Conservation (phyloP, 2,888 invertebrate genomes). For the Cantharis nigra region DNA sequence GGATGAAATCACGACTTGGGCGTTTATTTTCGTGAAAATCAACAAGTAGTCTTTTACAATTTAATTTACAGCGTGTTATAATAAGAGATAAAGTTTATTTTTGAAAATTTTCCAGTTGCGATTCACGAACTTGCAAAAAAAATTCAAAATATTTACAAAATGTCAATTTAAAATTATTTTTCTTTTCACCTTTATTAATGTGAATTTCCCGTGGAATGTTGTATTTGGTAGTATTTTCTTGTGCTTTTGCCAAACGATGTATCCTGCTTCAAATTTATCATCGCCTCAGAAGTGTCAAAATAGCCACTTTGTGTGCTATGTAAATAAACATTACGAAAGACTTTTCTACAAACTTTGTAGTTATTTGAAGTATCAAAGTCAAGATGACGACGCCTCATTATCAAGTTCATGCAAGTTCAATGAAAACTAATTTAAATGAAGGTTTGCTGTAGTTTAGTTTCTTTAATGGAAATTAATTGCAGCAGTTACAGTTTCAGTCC, state of each 20-base stretch:
- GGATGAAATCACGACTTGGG: neutral
- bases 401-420: slow-evolving; percentile 1
- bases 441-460: neutral
- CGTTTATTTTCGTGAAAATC: neutral
- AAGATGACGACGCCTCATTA: neutral
- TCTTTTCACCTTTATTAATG: neutral
- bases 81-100: neutral
- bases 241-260: neutral
- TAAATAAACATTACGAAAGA: neutral
- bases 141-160: neutral
- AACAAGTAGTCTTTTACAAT: neutral
- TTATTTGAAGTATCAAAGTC: slow-evolving; percentile 3
- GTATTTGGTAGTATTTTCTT: neutral
- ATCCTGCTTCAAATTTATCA: neutral
- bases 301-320: neutral
- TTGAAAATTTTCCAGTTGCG: neutral
- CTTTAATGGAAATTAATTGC: neutral
- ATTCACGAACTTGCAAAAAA: neutral
- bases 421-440: slow-evolving; percentile 1
- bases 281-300: neutral
- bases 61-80: neutral
- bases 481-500: neutral
- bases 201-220: neutral
- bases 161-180: neutral
- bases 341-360: neutral